phyloP scores from a whole-genome alignment of 2,113 vertebrate genomes.

The Nycticryphes semicollaris region DNA sequence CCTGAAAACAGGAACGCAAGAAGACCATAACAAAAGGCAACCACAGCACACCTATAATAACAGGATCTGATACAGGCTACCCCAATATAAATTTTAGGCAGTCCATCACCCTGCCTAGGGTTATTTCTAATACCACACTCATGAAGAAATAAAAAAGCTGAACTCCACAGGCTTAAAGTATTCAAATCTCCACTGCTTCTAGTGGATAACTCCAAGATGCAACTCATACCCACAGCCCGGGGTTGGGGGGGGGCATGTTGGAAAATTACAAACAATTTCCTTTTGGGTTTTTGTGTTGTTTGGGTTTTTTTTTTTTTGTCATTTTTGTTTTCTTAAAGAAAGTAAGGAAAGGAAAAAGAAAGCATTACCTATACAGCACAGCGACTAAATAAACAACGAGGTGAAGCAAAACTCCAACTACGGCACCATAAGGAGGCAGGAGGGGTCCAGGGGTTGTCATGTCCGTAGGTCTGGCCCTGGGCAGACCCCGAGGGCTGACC shows the following conservation, averaged over 20 bases:
- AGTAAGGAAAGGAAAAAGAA: slow-evolving; percentile 4
- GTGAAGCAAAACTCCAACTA: slow-evolving; percentile 72
- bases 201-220: neutral
- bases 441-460: slow-evolving; percentile 52
- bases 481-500: slow-evolving; percentile 1
- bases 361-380: slow-evolving; percentile 74
- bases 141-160: neutral
- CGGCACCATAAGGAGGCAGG: slow-evolving; percentile 59
- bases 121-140: neutral
- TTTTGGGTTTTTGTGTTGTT: neutral
- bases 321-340: neutral
- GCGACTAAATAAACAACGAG: slow-evolving; percentile 66
- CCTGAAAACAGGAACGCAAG: neutral
- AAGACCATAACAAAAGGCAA: neutral
- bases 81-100: neutral
- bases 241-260: neutral
- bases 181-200: neutral
- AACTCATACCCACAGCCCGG: neutral
- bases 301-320: neutral
- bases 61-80: neutral
- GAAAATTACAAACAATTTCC: neutral
- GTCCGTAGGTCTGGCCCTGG: neutral
- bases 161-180: neutral
- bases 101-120: neutral
- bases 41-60: neutral